phyloP scores from a whole-genome alignment of 2,797 vertebrate species.

The Aphelocoma californica region DNA sequence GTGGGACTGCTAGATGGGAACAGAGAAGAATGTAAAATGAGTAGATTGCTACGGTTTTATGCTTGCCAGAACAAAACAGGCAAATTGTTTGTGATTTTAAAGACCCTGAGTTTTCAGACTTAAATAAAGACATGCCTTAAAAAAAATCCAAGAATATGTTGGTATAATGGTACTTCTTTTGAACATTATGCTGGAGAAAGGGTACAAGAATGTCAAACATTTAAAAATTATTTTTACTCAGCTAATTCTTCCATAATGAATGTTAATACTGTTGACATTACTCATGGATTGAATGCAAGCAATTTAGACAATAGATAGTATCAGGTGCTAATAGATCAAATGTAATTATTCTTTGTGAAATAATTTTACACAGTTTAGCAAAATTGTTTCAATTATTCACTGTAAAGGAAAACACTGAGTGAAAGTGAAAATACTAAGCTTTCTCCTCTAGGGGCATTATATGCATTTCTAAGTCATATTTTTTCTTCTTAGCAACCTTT shows the following conservation, averaged over 20 bases:
- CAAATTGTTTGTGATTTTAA: constrained; percentile 32
- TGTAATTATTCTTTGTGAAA: constrained; percentile 62
- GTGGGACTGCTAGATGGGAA: constrained; percentile 3
- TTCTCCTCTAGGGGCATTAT: constrained; percentile 68
- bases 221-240: constrained; percentile 48
- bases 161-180: constrained; percentile 2
- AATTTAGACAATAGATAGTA: constrained; percentile 65
- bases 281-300: constrained; percentile 45
- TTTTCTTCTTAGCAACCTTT: constrained; percentile 69
- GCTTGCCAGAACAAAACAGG: constrained; percentile 49
- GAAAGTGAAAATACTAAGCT: constrained; percentile 52
- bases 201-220: constrained; percentile 36
- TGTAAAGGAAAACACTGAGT: constrained; percentile 51
- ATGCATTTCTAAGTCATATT: constrained; percentile 60
- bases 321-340: constrained; percentile 62
- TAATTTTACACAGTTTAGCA: constrained; percentile 43
- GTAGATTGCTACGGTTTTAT: constrained; percentile 24
- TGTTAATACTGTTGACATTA: constrained; percentile 61
- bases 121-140: neutral
- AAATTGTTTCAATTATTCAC: constrained; percentile 49
- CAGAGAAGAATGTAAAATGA: constrained; percentile 26
- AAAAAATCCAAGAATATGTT: neutral
- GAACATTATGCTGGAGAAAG: neutral
- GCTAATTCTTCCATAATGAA: constrained; percentile 34
- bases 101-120: neutral